Base-by-base conservation (phyloP, 2,113 vertebrate genomes). In the Phalacrocorax brasilianus region DNA sequence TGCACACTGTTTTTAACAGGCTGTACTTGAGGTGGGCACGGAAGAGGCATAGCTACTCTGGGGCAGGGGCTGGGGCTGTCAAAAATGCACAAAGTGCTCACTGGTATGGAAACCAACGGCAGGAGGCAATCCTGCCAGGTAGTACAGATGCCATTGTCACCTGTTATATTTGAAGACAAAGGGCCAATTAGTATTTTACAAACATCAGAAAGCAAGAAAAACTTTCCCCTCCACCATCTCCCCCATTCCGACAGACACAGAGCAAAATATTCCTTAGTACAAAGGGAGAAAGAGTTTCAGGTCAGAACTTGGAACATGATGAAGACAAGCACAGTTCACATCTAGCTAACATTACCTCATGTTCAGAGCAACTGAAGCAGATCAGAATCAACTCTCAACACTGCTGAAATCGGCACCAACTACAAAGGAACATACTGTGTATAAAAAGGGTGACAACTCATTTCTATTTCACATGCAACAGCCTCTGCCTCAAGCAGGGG, bases 71-170 rank as follows among this genome's bases (percentile, higher is more conserved):
- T 2, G 9, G 6, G 45, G 30, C 66, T 83, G 24, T 18, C 42
- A 33, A 1, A 0, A 47, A 23, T 0, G 4, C 56, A 40, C 6
- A 12, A 63, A 45, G 49, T 6, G 18, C 19, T 56, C n/a, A 4
- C 26, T 56, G 42, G 7, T n/a, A 40, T 3, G 27, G 35, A 63
- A 68, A n/a, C 13, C 19, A 38, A 18, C 6, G 18, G 38, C 61
- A 61, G 22, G 53, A 49, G 38, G 13, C 30, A 53, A 42, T 11
- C 40, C 67, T 47, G 67, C 67, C 15, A 14, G 32, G 59, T 6
- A 28, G 11, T 22, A 26, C 26, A 21, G 13, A 24, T 38, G 40
- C 47, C 47, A 24, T 4, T 35, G 53, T 65, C 44, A 78, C 66
- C 59, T 32, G 13, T 17, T 55, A 8, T 2, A 28, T 47, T 11